Conservation (phyloP, 2,113 vertebrate genomes). For the Terrapene triunguis region DNA sequence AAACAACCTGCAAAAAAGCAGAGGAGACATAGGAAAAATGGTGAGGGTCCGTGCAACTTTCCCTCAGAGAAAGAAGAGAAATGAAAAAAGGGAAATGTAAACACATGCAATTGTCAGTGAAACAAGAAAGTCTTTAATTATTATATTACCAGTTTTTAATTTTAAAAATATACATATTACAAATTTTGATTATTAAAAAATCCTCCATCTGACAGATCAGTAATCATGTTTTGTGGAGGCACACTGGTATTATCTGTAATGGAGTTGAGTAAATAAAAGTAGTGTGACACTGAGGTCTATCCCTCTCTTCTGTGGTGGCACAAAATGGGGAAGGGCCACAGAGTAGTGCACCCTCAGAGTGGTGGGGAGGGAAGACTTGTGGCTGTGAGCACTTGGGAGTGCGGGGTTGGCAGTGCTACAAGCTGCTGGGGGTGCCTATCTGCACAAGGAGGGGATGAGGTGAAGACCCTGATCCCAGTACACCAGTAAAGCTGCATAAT, state of each 20-base stretch:
- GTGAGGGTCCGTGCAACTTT: neutral
- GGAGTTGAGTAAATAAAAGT: neutral
- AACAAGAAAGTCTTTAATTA: neutral
- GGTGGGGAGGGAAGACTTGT: no score
- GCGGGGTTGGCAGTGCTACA: neutral
- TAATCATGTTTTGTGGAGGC: neutral
- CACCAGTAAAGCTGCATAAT: neutral
- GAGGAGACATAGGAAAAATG: neutral
- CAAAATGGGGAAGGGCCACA: neutral
- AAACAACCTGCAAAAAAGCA: neutral
- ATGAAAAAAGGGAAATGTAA: neutral
- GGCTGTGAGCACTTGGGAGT: neutral
- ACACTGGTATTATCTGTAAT: neutral
- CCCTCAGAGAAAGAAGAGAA: neutral
- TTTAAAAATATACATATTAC: neutral
- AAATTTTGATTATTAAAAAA: neutral
- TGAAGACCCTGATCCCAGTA: neutral
- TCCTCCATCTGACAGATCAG: neutral
- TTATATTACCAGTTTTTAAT: neutral
- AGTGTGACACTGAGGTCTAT: neutral
- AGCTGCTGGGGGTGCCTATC: neutral
- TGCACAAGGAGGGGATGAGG: neutral
- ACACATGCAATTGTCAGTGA: neutral
- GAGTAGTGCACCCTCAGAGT: neutral
- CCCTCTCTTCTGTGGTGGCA: neutral